Evolutionary conservation across 2,113 vertebrate species (phyloP).

Genomic region (Pionites leucogaster): DNA sequence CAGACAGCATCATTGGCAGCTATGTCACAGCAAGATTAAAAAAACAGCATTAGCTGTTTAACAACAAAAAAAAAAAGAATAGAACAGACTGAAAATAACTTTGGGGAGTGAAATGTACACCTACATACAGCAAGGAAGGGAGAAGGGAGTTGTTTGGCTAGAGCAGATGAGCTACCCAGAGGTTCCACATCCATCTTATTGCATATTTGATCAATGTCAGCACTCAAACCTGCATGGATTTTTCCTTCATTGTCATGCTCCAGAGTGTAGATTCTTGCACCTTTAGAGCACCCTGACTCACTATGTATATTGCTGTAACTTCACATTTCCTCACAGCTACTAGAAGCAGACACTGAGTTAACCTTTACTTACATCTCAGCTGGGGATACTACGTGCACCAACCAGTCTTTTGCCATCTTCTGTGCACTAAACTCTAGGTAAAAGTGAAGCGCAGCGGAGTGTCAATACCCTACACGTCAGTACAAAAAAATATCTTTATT

Average conservation of each 20-base stretch:
- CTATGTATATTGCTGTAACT: not conserved
- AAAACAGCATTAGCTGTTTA: not conserved
- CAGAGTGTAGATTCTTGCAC: not conserved
- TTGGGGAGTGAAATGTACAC: not conserved
- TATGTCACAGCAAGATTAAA: conserved; percentile 8
- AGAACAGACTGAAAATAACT: not conserved
- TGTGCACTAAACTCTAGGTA: not conserved
- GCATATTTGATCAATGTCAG: not conserved
- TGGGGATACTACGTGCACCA: not conserved
- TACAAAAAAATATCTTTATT: not conserved
- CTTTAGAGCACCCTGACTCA: not conserved
- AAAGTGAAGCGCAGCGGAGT: not conserved
- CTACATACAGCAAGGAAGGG: not conserved
- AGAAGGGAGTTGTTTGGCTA: not conserved
- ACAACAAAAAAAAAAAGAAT: not conserved
- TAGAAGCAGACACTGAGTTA: not conserved
- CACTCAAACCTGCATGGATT: not conserved
- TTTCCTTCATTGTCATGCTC: conserved; percentile 2
- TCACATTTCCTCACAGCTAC: not conserved
- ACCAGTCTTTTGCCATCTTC: not conserved
- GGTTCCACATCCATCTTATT: not conserved
- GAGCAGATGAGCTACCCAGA: not conserved
- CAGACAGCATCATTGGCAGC: conserved; percentile 38
- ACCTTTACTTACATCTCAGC: not conserved
- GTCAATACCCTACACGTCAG: not conserved